Evolutionary conservation across 1,140 invertebrate species (phyloP).

Genomic region (Antheraea mylitta): DNA sequence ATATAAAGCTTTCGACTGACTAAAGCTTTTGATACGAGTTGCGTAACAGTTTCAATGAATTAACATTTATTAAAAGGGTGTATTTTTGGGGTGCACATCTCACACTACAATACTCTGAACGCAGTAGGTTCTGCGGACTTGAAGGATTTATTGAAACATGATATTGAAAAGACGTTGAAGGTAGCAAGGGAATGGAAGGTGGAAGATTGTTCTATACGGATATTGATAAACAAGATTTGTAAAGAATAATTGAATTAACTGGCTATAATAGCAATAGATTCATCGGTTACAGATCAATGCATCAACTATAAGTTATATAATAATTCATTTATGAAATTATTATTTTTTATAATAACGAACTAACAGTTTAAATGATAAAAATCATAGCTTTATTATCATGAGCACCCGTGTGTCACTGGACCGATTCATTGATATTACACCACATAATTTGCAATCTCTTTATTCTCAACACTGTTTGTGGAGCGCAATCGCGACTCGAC

Average conservation of each 20-base stretch:
- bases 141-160: no score
- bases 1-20: neutral
- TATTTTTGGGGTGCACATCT: neutral
- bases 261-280: neutral
- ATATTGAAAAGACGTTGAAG: no score
- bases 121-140: no score
- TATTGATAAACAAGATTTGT: neutral
- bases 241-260: neutral
- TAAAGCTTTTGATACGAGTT: neutral
- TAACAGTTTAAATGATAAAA: no score
- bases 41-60: neutral
- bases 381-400: neutral
- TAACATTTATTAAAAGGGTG: neutral
- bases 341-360: no score
- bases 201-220: neutral
- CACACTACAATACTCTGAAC: no score
- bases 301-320: no score
- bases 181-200: neutral
- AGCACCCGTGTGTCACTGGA: constrained; percentile 23
- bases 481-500: constrained; percentile 27
- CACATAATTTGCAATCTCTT: constrained; percentile 34
- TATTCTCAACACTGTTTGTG: constrained; percentile 30
- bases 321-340: no score
- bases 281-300: neutral
- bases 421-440: constrained; percentile 29